Evolutionary conservation across 2,113 vertebrate species (phyloP).

Genomic region (Pyrgilauda ruficollis): DNA sequence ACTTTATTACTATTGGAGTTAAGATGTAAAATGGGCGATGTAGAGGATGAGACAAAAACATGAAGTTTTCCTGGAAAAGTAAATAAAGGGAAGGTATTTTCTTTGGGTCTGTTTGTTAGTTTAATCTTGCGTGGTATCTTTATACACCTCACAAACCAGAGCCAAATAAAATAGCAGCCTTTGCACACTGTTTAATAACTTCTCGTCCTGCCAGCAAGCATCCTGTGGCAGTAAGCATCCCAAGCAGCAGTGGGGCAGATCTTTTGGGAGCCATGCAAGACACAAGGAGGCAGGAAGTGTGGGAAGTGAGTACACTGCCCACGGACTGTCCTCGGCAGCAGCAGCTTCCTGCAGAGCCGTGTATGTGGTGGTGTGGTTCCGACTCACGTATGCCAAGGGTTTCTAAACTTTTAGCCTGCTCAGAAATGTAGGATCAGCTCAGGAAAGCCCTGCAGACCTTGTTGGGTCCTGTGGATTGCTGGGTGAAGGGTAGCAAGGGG

Average conservation of each 20-base stretch:
- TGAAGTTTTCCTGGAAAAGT: neutral
- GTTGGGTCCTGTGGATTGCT: fast-evolving
- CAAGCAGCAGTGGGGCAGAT: neutral
- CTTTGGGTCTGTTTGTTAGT: neutral
- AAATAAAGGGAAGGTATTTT: neutral
- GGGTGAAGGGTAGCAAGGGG: fast-evolving
- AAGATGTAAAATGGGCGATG: neutral
- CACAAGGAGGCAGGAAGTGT: neutral
- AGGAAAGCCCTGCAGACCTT: neutral
- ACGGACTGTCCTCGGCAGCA: fast-evolving
- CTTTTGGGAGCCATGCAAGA: neutral
- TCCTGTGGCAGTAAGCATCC: neutral
- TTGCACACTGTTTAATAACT: neutral
- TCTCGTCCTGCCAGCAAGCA: fast-evolving
- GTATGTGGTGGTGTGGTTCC: fast-evolving
- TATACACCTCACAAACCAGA: neutral
- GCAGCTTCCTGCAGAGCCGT: neutral
- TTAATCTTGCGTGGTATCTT: neutral
- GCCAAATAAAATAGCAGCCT: neutral
- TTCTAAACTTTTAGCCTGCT: neutral
- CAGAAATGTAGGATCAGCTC: neutral
- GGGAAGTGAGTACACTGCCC: neutral
- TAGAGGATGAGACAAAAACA: neutral
- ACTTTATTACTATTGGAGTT: neutral
- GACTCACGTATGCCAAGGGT: too few relatives aligned